Evolutionary conservation across 2,113 vertebrate species (phyloP), one percentile per base, ranked within the genome.

Genomic region (Bufo bufo): DNA sequence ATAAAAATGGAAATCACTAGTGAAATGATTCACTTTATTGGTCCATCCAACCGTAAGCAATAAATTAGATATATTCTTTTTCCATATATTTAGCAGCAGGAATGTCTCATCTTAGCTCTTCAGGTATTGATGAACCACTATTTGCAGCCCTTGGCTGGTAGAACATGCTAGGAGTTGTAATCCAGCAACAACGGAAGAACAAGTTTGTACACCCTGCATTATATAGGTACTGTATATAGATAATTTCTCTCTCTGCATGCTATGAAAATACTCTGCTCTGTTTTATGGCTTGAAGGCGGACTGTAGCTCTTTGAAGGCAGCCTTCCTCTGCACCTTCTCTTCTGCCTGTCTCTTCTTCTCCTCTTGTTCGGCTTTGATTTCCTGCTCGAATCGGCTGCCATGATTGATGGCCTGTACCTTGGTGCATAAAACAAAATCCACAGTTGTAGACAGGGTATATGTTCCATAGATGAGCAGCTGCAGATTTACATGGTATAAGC

Each of bases 341-440:
- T 99, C 97, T 0, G 95, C 96, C 92, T 99, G 95, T 90, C 96
- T 96, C 93, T 97, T 99, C 93, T 97, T 96, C 80, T 93, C 96
- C 90, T 99, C 98, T 91, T 99, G 97, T 92, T 99, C 98, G 0
- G 97, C 95, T 61, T 96, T 97, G 93, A 99, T 99, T 94, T 99
- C 98, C 4, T 97, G 95, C 91, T 99, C 98, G 0, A 99, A 99
- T 52, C 95, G 96, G 91, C 93, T 99, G 71, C 95, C 92, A 1
- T 96, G 96, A 0, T 91, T 97, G 92, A 99, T 97, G 80, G 97
- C 98, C 54, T 97, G 95, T 1, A 96, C 97, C 98, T 99, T 93
- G 0, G 0, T 11, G 7, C 0, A 43, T 0, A n/a, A 12, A 0
- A 0, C 19, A n/a, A 0, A 10, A 0, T 0, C 4, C 2, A 79